Conservation (phyloP, 2,888 invertebrate genomes). For the Deladenus siricidicola region DNA sequence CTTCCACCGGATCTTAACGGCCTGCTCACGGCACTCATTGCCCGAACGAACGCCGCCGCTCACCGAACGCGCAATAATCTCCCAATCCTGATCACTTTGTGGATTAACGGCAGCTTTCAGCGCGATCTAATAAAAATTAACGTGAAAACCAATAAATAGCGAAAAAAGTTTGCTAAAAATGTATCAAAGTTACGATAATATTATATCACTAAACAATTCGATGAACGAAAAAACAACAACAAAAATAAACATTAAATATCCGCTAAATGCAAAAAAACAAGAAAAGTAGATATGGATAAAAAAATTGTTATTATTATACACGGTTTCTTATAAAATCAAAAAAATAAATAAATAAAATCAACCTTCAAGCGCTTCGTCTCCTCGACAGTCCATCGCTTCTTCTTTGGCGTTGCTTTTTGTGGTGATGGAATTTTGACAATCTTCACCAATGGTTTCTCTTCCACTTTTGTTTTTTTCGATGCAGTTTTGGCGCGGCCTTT, state of each 20-base stretch:
- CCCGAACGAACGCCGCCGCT: background rate
- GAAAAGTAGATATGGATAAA: too few species aligned
- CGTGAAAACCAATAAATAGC: background rate
- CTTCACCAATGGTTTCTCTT: too few species aligned
- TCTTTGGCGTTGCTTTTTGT: background rate
- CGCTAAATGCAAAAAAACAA: too few species aligned
- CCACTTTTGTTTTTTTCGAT: background rate
- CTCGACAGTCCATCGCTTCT: constrained; percentile 9
- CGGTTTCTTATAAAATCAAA: constrained; percentile 1
- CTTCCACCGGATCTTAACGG: constrained; percentile 3
- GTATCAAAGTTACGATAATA: too few species aligned
- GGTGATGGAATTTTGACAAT: too few species aligned
- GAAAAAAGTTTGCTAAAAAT: too few species aligned
- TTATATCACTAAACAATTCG: too few species aligned
- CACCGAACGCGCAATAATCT: background rate
- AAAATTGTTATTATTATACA: too few species aligned
- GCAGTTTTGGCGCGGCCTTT: background rate
- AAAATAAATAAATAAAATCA: background rate
- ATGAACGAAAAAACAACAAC: too few species aligned
- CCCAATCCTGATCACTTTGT: constrained; percentile 10
- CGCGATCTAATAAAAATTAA: constrained; percentile 3
- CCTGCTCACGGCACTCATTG: constrained; percentile 5
- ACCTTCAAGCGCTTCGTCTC: constrained; percentile 11
- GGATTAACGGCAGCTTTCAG: constrained; percentile 12
- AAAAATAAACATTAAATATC: too few species aligned